phyloP scores from a whole-genome alignment of 2,113 vertebrate species.

The Prietella phreatophila region DNA sequence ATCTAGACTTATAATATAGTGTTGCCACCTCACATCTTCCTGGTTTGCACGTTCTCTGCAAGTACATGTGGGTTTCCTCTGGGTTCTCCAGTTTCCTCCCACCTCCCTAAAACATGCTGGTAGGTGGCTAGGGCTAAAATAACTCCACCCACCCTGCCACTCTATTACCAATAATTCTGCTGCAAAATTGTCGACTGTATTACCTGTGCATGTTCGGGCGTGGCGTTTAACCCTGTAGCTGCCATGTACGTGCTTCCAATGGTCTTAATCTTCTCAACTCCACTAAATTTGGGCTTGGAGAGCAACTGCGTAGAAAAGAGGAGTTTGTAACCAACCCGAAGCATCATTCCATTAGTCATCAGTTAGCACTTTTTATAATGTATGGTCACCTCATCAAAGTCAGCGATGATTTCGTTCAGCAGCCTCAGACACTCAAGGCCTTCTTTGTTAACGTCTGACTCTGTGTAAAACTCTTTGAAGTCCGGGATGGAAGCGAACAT shows the following conservation, averaged over 20 bases:
- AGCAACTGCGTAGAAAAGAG: slow-evolving; percentile 74
- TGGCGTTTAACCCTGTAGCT: slow-evolving; percentile 89
- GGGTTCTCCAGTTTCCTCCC: background rate
- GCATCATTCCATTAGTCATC: background rate
- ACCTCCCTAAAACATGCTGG: background rate
- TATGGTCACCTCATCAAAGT: slow-evolving; percentile 91
- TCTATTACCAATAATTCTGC: background rate
- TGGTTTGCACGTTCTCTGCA: background rate
- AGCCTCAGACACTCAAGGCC: slow-evolving; percentile 94
- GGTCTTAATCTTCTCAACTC: slow-evolving; percentile 98
- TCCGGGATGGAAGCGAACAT: slow-evolving; percentile 98
- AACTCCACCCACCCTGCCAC: background rate
- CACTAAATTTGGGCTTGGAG: slow-evolving; percentile 97
- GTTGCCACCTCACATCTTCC: background rate
- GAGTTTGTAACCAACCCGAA: background rate
- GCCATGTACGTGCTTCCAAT: slow-evolving; percentile 99
- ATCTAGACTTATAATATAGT: no score
- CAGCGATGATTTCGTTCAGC: slow-evolving; percentile 95
- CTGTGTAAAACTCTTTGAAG: slow-evolving; percentile 98
- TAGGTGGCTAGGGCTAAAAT: background rate
- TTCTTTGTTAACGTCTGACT: slow-evolving; percentile 98
- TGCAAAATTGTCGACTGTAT: background rate
- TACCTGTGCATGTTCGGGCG: slow-evolving; percentile 89
- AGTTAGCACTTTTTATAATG: background rate
- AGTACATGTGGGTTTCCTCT: background rate